Conservation (phyloP, 2,113 vertebrate species). For the Cygnus buccinator region DNA sequence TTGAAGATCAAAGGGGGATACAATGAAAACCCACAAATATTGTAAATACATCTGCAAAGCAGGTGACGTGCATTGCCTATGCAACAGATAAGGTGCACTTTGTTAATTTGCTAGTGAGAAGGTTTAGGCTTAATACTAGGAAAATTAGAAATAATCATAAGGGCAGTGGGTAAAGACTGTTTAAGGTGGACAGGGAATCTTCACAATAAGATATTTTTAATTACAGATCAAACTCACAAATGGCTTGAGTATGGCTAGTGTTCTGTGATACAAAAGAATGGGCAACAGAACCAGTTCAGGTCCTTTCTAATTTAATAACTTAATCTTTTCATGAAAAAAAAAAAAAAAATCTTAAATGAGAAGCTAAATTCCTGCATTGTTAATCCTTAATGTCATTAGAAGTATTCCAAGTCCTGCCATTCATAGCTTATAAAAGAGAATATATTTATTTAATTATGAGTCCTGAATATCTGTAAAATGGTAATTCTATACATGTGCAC, state of each 20-base stretch:
- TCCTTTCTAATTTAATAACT: not conserved
- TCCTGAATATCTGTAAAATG: not conserved
- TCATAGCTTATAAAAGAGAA: not conserved
- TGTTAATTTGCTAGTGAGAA: not conserved
- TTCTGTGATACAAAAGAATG: not conserved
- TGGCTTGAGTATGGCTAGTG: accelerated
- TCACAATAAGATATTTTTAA: not conserved
- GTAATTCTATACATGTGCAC: not conserved
- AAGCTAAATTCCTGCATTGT: not conserved
- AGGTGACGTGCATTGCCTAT: not conserved
- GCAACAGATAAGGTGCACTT: accelerated
- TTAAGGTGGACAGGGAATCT: not conserved
- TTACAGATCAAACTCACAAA: not conserved
- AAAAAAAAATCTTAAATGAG: not conserved
- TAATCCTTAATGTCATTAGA: not conserved
- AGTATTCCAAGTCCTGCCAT: not conserved
- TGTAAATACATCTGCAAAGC: not conserved
- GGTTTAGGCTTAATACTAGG: not conserved
- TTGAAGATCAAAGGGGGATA: not conserved
- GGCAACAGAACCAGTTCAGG: not conserved
- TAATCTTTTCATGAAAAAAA: not conserved
- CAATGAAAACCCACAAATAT: not conserved
- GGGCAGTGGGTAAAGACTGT: not conserved
- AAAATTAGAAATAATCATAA: not conserved
- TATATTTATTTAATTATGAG: not conserved